Percentiles rank a stretch among this genome's conserved stretches.
Conservation (phyloP, 2,113 vertebrate species). For the Epinephelus cyanopodus region DNA sequence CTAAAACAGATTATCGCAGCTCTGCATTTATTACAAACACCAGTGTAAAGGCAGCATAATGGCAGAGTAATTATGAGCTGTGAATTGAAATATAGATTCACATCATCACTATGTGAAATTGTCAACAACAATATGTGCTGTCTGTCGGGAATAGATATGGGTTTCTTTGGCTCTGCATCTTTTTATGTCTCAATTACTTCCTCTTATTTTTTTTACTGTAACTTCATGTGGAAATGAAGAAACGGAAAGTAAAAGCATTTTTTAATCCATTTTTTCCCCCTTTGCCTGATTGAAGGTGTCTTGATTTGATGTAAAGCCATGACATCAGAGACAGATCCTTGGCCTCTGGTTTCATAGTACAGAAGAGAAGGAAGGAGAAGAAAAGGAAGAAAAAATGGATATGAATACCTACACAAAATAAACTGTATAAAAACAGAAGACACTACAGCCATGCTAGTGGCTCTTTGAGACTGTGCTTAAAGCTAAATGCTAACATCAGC, state of each 20-base stretch:
- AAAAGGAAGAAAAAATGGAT: background rate
- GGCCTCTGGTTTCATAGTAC: slow-evolving; percentile 7
- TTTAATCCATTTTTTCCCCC: background rate
- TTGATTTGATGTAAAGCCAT: slow-evolving; percentile 16
- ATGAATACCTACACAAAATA: background rate
- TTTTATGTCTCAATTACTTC: slow-evolving; percentile 59
- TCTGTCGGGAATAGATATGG: slow-evolving; percentile 65
- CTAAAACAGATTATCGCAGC: slow-evolving; percentile 72
- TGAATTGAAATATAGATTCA: slow-evolving; percentile 74
- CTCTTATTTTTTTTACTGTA: background rate
- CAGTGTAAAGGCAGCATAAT: slow-evolving; percentile 63
- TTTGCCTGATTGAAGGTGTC: background rate
- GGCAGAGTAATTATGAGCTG: slow-evolving; percentile 73
- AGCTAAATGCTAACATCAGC: too few relatives aligned
- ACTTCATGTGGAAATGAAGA: slow-evolving; percentile 40
- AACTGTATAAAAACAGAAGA: background rate
- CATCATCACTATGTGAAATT: slow-evolving; percentile 61
- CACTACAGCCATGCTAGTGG: background rate
- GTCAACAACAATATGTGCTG: slow-evolving; percentile 63
- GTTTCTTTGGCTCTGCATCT: slow-evolving; percentile 43
- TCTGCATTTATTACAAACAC: slow-evolving; percentile 67
- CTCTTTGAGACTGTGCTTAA: too few relatives aligned
- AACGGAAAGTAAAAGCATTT: slow-evolving; percentile 5
- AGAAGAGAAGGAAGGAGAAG: background rate
- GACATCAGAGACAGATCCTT: background rate